Evolutionary conservation across 2,797 vertebrate genomes (phyloP), one percentile per base, ranked within the genome.

Genomic region (Danio aesculapii): DNA sequence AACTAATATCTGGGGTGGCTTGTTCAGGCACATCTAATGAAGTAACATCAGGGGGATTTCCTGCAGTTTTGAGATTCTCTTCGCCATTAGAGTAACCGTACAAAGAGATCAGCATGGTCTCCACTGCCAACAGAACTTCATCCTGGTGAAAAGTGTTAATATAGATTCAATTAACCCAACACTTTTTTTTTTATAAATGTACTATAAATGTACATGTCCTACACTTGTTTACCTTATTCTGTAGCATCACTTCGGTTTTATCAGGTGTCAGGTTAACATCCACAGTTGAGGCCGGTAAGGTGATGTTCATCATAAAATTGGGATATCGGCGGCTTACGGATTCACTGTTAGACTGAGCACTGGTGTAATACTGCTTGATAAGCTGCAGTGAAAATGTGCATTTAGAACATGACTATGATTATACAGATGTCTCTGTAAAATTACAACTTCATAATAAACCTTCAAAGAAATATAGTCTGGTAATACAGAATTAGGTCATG

Each of bases 191-290:
- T 49, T 6, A 66, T 8, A 14, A 44, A 41, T 57, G n/a, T 44
- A 55, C n/a, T 13, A 30, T 30, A 30, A n/a, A n/a, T n/a, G n/a
- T n/a, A n/a, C n/a, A 14, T 46, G 3, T 6, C 44, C 6, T 19
- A 17, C 14, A 57, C 30, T 46, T 58, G 43, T 10, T 55, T 81
- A 95, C 98, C 97, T 99, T 98, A 91, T 98, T 90, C 13, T 97
- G 96, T 66, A 99, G 91, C 80, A 99, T 94, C 77, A 99, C 95
- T 91, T 98, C 94, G 13, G 93, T 96, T 93, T 99, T 99, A 93
- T 98, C 97, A 16, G 98, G 98, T 0, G 95, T 98, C 91, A 99
- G 61, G 83, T 99, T 99, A 70, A 99, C 94, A 70, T 99, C 98
- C 79, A 99, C 89, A 12, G 94, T 87, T 50, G 95, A 95, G 9